phyloP scores from a whole-genome alignment of 2,797 vertebrate genomes.

The Octomys mimax region DNA sequence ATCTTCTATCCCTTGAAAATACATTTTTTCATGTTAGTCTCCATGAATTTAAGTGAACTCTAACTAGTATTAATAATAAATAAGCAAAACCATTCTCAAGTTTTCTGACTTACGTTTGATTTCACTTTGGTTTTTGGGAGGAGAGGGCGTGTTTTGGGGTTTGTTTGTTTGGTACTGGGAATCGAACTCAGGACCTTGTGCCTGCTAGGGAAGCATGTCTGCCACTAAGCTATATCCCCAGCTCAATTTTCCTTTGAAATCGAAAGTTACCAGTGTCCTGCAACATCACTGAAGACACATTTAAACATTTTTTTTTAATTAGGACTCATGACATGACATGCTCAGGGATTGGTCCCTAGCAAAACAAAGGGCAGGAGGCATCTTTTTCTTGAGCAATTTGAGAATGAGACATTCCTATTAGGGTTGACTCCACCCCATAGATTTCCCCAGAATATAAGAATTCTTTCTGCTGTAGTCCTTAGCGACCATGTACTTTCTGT shows the following conservation, averaged over 20 bases:
- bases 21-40: slow-evolving; percentile 39
- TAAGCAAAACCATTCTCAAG: slow-evolving; percentile 31
- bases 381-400: not conserved
- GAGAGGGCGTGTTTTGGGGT: too few species aligned
- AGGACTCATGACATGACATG: not conserved
- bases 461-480: not conserved
- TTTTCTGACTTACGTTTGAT: slow-evolving; percentile 38
- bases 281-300: slow-evolving; percentile 35
- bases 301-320: slow-evolving; percentile 2
- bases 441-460: not conserved
- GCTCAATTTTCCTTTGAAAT: slow-evolving; percentile 51
- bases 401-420: slow-evolving; percentile 31
- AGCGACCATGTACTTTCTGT: not conserved
- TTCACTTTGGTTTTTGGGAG: not conserved
- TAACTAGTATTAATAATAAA: not conserved
- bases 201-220: too few species aligned
- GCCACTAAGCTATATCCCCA: not conserved
- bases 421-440: not conserved
- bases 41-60: slow-evolving; percentile 54
- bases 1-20: slow-evolving; percentile 32
- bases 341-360: not conserved
- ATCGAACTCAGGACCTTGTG: too few species aligned
- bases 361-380: rapidly evolving
- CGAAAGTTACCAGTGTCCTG: not conserved
- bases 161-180: too few species aligned